A percentile compares a stretch with the other conserved stretches of the same genome.
Evolutionary conservation across 2,888 invertebrate species (phyloP).

Genomic region (Clunio marinus): DNA sequence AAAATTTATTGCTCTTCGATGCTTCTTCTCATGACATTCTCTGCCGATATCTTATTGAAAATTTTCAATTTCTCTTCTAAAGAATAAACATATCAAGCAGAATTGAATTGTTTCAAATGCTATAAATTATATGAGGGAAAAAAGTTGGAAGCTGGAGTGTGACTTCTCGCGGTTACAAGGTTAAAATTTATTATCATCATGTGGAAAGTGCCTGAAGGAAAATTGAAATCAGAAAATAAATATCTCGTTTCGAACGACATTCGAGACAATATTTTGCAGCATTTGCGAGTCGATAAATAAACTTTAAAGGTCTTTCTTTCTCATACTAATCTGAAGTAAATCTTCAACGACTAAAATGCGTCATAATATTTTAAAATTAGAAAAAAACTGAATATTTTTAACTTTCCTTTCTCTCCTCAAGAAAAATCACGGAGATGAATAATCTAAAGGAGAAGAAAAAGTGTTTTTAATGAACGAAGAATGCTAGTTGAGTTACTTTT

Average conservation of each 20-base stretch:
- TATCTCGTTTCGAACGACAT: neutral
- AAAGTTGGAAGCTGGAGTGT: no score
- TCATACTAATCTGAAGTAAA: slow-evolving; percentile 21
- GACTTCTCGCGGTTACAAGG: no score
- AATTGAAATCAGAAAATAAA: neutral
- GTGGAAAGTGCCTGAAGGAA: no score
- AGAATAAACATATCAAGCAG: no score
- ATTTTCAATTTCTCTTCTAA: no score
- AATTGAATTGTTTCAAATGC: no score
- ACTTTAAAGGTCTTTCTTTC: neutral
- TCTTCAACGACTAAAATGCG: slow-evolving; percentile 13
- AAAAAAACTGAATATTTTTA: slow-evolving; percentile 32
- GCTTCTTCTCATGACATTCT: no score
- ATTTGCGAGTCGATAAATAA: neutral
- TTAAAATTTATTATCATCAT: no score
- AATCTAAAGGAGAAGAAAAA: neutral
- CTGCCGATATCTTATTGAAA: no score
- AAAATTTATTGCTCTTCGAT: no score
- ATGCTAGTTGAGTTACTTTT: neutral
- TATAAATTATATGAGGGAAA: no score
- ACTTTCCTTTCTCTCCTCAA: slow-evolving; percentile 11
- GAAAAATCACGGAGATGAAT: neutral
- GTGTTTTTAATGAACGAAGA: neutral
- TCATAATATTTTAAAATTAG: slow-evolving; percentile 37
- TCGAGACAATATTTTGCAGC: neutral